Percentiles rank a stretch among this genome's conserved stretches.
Evolutionary conservation across 2,113 vertebrate genomes (phyloP).

Genomic region (Microtus oregoni): DNA sequence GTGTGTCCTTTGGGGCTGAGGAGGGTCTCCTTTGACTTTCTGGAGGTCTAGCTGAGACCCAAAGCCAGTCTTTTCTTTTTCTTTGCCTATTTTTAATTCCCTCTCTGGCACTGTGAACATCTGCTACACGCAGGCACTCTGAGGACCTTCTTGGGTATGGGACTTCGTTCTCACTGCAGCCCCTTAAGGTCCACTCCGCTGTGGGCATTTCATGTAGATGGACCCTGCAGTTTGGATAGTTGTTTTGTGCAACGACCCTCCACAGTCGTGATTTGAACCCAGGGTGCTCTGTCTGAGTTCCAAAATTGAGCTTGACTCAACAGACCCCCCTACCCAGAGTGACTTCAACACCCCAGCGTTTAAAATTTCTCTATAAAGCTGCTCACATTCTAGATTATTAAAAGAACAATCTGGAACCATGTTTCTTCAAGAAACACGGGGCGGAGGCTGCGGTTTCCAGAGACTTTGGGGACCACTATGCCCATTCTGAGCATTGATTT

Average conservation of each 20-base stretch:
- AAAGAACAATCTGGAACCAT: conserved; percentile 56
- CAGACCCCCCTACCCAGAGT: background rate
- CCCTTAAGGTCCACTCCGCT: background rate
- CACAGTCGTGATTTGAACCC: background rate
- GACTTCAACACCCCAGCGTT: conserved; percentile 6
- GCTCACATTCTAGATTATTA: background rate
- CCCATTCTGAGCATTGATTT: background rate
- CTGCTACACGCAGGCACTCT: background rate
- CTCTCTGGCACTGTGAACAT: background rate
- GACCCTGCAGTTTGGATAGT: background rate
- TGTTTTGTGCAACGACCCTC: background rate
- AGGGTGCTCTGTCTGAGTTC: background rate
- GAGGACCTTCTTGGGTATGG: background rate
- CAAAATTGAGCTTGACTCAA: background rate
- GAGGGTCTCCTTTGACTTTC: background rate
- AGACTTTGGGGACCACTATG: background rate
- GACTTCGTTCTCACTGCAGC: background rate
- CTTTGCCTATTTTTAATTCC: background rate
- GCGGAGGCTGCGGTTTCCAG: background rate
- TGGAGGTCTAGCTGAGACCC: background rate
- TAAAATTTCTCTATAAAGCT: conserved; percentile 19
- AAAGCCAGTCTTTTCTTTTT: background rate
- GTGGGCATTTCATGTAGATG: background rate
- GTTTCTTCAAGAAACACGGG: conserved; percentile 25
- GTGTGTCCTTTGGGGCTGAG: background rate